phyloP scores from a whole-genome alignment of 2,888 invertebrate species.

The Pachycephus smyrnensis region DNA sequence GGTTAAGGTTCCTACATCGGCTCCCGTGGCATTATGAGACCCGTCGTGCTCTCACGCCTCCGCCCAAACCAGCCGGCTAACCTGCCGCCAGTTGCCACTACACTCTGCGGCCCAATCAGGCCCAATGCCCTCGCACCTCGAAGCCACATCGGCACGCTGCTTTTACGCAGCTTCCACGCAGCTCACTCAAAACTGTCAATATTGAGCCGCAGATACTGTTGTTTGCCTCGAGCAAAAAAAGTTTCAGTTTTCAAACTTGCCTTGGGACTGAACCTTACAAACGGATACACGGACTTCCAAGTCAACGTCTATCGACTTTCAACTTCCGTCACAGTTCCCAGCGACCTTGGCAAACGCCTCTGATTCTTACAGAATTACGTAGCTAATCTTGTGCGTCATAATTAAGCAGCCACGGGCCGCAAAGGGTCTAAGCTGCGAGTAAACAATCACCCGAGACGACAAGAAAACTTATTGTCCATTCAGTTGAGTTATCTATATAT shows the following conservation, averaged over 20 bases:
- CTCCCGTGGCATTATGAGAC: slow-evolving; percentile 42
- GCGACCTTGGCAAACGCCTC: too few species aligned
- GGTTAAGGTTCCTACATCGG: slow-evolving; percentile 54
- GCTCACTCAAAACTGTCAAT: slow-evolving; percentile 20
- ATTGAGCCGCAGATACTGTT: slow-evolving; percentile 13
- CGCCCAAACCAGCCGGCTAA: slow-evolving; percentile 23
- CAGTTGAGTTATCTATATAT: too few species aligned
- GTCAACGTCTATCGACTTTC: too few species aligned
- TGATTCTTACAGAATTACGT: too few species aligned
- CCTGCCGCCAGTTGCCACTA: slow-evolving; percentile 1
- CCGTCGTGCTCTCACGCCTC: slow-evolving; percentile 51
- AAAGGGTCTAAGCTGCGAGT: too few species aligned
- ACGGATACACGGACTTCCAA: too few species aligned
- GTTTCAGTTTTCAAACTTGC: slow-evolving; percentile 12
- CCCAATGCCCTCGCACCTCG: not conserved
- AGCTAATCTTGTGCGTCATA: too few species aligned
- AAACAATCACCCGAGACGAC: too few species aligned
- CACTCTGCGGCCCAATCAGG: not conserved
- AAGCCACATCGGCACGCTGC: not conserved
- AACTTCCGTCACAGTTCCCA: too few species aligned
- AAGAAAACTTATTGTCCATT: too few species aligned
- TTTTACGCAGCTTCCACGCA: not conserved
- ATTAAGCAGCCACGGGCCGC: too few species aligned
- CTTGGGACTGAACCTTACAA: too few species aligned
- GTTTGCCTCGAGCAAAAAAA: slow-evolving; percentile 19